Evolutionary conservation across 1,140 invertebrate genomes (phyloP), one percentile per base, ranked within the genome.

Genomic region (Sarcophaga peregrina): DNA sequence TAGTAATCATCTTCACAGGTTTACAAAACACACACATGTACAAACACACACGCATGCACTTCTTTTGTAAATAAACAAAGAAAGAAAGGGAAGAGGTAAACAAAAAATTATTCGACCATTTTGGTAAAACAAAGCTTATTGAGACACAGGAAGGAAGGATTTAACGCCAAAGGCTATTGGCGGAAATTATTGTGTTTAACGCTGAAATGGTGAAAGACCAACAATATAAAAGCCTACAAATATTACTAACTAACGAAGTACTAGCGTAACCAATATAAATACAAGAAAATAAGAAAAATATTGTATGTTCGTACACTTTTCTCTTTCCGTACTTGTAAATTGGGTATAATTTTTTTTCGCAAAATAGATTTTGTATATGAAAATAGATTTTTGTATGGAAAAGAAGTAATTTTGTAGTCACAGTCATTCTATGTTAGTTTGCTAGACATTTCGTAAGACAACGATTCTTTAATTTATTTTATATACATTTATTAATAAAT

Each of bases 101-200:
- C 62, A 68, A 68, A 68, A 37, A 68, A 68, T 20, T n/a, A 68
- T 68, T 68, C 62, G 20, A 68, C n/a, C 62, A 68, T 68, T 68
- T 68, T 68, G 62, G 62, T 68, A 68, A 76, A 76, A 76, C 74
- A 76, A 76, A 17, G 75, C 75, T 78, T 78, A 78, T 78, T 78
- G 47, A 78, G 75, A 50, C 17, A 78, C 48, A 78, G 75, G 75
- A 78, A 78, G 75, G 75, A 78, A 78, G 75, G 75, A 78, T 78
- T 78, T 78, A 78, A 78, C 75, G 75, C 75, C 75, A 78, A 78
- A 52, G 75, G 75, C 75, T 78, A 78, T 78, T 78, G 75, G 75
- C 75, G 75, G 75, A 78, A 78, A 78, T 78, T 78, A 78, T 78
- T 78, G 47, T 78, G 75, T 78, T 78, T 50, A 50, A 78, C 75